Evolutionary conservation across 2,797 vertebrate species (phyloP), one percentile per base, ranked within the genome.

Genomic region (Gephyroberyx darwinii): DNA sequence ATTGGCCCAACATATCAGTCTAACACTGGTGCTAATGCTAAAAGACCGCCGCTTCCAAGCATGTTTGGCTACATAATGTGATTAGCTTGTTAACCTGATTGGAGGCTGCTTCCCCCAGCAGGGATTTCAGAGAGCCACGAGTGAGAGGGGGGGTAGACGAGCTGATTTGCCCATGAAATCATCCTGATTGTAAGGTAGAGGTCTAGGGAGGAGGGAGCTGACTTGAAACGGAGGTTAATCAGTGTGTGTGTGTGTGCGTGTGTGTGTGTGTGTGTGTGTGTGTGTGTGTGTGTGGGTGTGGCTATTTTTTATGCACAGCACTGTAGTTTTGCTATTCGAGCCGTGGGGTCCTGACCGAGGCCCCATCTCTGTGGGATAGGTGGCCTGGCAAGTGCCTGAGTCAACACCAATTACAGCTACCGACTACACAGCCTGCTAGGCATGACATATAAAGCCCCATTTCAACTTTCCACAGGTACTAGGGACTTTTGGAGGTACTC

Each of bases 351-450:
- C 77, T 69, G 59, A 65, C 33, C 59, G 67, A 41, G 65, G 45
- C 61, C 53, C 26, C 55, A 10, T 20, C 35, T 53, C 51, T 71
- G 39, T 64, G 51, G 70, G 45, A 57, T 65, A 67, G 72, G 80
- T 88, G 88, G 83, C 87, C 86, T 85, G 85, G 74, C 77, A 68
- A 73, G 58, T 77, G 75, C 78, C 84, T 80, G 84, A 89, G 84
- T 89, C 84, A 87, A 88, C 85, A 87, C 78, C 58, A 82, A 90
- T 89, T 88, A 89, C 48, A 33, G 63, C 72, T 76, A 51, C 66
- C 55, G 71, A 58, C 57, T 50, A 74, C 56, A 53, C 66, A 35
- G 48, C 47, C 20, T 55, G 37, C 39, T 41, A 41, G 39, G 39
- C 10, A 10, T 41, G 39, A 41, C 39, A 41, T 57, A 59, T 52